phyloP scores from a whole-genome alignment of 2,888 invertebrate species.

The Parnassius smintheus region DNA sequence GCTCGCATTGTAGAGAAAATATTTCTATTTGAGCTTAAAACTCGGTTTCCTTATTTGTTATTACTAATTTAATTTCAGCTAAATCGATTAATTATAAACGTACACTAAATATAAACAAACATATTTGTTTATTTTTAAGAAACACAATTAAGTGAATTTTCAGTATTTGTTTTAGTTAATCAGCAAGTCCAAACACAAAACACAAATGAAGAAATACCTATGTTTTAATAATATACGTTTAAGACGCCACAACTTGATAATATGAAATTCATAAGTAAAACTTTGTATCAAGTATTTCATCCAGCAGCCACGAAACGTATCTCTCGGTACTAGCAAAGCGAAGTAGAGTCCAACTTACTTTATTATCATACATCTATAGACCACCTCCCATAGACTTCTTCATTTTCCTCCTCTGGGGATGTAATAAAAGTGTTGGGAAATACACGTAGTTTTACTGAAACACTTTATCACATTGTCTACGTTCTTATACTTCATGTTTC shows the following conservation, averaged over 20 bases:
- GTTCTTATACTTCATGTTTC: too few species aligned
- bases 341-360: neutral
- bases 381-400: neutral
- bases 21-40: too few species aligned
- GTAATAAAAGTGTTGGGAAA: conserved; percentile 3
- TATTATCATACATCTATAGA: conserved; percentile 10
- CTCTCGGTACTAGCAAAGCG: neutral
- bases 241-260: conserved; percentile 9
- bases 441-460: neutral
- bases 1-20: too few species aligned
- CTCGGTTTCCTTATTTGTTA: too few species aligned
- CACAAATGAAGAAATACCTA: neutral
- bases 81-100: too few species aligned
- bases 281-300: conserved; percentile 17
- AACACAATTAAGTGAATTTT: too few species aligned
- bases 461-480: too few species aligned
- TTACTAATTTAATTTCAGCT: too few species aligned
- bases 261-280: conserved; percentile 20
- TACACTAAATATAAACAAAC: too few species aligned
- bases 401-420: neutral
- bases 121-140: too few species aligned
- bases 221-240: conserved; percentile 1
- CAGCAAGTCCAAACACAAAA: too few species aligned
- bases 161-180: too few species aligned
- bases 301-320: neutral